Percentiles rank a stretch among this genome's conserved stretches.
Conservation (phyloP, 2,888 invertebrate species). For the Hoplodrina ambigua region DNA sequence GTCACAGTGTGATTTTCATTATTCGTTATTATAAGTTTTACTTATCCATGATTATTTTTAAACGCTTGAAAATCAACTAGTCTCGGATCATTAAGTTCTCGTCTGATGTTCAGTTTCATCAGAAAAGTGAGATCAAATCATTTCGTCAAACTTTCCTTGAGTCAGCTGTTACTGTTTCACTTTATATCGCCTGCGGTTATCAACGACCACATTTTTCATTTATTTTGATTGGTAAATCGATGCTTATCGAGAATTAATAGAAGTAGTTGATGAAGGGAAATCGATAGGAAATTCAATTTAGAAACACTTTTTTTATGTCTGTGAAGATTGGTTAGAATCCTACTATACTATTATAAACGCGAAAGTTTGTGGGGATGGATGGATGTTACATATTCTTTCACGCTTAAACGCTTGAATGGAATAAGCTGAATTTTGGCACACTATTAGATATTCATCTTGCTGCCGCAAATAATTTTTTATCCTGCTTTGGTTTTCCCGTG, state of each 20-base stretch:
- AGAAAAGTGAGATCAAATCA: slow-evolving; percentile 70
- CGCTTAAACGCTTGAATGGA: too few relatives aligned
- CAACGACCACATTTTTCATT: slow-evolving; percentile 58
- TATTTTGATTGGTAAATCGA: slow-evolving; percentile 32
- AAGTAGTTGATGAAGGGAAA: slow-evolving; percentile 39
- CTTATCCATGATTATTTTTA: slow-evolving; percentile 38
- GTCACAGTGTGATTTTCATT: slow-evolving; percentile 26
- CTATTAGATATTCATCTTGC: too few relatives aligned
- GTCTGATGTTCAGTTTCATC: slow-evolving; percentile 65
- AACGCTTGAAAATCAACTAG: slow-evolving; percentile 52
- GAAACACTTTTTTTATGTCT: slow-evolving; percentile 16
- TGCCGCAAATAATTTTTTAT: too few relatives aligned
- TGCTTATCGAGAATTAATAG: slow-evolving; percentile 26
- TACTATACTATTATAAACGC: too few relatives aligned
- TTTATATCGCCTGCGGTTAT: slow-evolving; percentile 53
- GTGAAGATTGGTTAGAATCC: background rate
- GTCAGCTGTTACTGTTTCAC: slow-evolving; percentile 57
- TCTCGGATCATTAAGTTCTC: slow-evolving; percentile 57
- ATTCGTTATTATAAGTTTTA: slow-evolving; percentile 10
- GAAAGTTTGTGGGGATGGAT: too few relatives aligned
- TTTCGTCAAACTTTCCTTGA: slow-evolving; percentile 69
- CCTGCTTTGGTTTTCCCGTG: too few relatives aligned
- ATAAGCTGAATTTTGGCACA: too few relatives aligned
- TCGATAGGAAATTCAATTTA: slow-evolving; percentile 36
- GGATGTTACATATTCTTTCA: too few relatives aligned